These are phyloP conservation scores for Ptyas mucosa DNA, from an alignment of 2,113 vertebrate species.

Conservation along the genomic window DNA sequence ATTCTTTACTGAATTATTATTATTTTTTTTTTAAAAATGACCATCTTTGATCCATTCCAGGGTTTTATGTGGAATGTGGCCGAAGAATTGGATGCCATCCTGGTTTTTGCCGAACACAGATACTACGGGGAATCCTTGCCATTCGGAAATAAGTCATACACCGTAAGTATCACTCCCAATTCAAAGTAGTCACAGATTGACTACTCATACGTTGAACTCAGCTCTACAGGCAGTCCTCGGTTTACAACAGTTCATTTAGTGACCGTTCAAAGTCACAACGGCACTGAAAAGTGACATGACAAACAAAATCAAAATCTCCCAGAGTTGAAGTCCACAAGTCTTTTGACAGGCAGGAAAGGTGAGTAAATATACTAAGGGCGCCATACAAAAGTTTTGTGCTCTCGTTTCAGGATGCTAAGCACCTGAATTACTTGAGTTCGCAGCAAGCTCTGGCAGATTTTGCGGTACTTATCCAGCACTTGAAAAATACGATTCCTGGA, in stretches of 20 bases:
- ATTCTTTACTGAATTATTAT: background rate
- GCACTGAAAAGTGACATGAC: too few relatives aligned
- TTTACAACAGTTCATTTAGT: too few relatives aligned
- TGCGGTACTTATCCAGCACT: slow-evolving; percentile 77
- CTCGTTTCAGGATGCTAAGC: slow-evolving; percentile 81
- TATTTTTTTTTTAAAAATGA: background rate
- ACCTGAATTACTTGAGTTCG: slow-evolving; percentile 92
- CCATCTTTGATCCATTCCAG: slow-evolving; percentile 57
- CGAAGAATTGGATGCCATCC: slow-evolving; percentile 85
- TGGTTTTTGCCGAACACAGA: slow-evolving; percentile 95
- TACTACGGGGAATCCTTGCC: slow-evolving; percentile 95
- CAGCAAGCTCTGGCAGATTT: slow-evolving; percentile 95
- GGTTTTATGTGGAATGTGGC: slow-evolving; percentile 97
- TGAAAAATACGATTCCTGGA: slow-evolving; percentile 73
- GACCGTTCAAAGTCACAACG: too few relatives aligned
- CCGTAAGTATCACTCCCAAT: slow-evolving; percentile 64
- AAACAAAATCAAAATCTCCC: too few relatives aligned
- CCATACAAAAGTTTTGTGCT: background rate
- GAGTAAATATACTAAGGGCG: background rate
- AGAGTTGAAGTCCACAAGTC: too few relatives aligned
- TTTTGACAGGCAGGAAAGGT: too few relatives aligned
- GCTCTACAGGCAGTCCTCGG: background rate
- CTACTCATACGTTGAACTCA: background rate
- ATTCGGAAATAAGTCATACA: slow-evolving; percentile 85
- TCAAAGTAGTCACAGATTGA: background rate